Evolutionary conservation across 2,113 vertebrate genomes (phyloP).

Genomic region (Aptenodytes forsteri): DNA sequence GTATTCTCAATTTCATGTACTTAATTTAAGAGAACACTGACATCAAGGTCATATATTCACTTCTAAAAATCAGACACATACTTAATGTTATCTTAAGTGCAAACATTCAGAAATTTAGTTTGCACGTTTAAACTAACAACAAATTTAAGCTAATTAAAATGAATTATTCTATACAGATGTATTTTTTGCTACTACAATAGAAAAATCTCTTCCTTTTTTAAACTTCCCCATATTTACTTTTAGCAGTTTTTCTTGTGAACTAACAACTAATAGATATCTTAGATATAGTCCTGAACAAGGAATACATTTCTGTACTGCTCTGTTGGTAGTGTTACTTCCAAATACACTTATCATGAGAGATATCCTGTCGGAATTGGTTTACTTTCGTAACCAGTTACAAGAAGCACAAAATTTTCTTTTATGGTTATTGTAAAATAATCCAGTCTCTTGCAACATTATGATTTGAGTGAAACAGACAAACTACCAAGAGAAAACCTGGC

Average conservation of each 20-base stretch:
- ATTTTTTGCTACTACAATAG: not conserved
- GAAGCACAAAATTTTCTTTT: not conserved
- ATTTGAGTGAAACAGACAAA: not conserved
- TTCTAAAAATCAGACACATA: not conserved
- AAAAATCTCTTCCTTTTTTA: not conserved
- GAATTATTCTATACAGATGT: not conserved
- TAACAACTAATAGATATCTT: not conserved
- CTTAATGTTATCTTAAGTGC: not conserved
- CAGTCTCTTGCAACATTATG: not conserved
- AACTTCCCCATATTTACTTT: not conserved
- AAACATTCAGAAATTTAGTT: not conserved
- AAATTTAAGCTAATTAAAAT: not conserved
- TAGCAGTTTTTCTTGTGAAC: not conserved
- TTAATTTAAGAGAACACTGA: not conserved
- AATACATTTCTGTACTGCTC: not conserved
- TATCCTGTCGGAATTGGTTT: fast-evolving
- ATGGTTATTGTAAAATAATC: not conserved
- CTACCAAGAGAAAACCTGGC: not conserved
- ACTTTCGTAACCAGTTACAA: not conserved
- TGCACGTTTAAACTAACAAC: not conserved
- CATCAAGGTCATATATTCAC: not conserved
- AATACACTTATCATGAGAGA: not conserved
- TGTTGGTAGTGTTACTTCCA: not conserved
- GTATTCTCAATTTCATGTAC: not conserved
- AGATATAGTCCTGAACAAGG: not conserved